Evolutionary conservation across 2,888 invertebrate species (phyloP), one percentile per base, ranked within the genome.

Genomic region (Agonopterix heracliana): DNA sequence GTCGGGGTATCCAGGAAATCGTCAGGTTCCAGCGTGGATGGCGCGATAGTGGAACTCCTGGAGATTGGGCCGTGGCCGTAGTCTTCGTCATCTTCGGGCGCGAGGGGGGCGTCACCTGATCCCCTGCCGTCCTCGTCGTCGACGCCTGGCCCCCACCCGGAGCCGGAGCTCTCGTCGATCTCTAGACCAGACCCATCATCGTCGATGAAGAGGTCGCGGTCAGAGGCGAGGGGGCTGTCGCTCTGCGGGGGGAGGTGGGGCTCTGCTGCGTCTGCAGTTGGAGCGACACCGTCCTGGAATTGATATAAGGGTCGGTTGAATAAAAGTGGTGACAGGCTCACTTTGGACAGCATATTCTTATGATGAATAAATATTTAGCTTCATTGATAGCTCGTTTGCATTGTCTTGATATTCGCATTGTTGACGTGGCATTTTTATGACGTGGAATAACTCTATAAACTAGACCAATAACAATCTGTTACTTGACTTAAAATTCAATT

Each of bases 151-250:
- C 87, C 95, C 88, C 92, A 93, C 59, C 96, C 96, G 77, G 95
- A 95, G 67, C 96, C 96, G 72, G 95, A 95, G 72, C 95, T 95
- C 80, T 92, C 78, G 74, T 90, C 92, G 89, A 94, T 91, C 74
- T 95, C 95, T 89, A 94, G 91, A 74, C 95, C 95, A 68, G 93
- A 90, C 67, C 90, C 91, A 69, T 93, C 94, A 81, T 94, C 94
- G 85, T 94, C 94, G 74, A 94, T 91, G 84, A 93, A 94, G 65
- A 93, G 90, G 73, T 94, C 93, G 73, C 89, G 90, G 66, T 88
- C 86, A 47, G 78, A 67, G 51, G 80, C 73, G 46, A 85, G 74
- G 50, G 84, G 83, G 59, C 85, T 89, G 70, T 86, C 83, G 74
- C 73, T 78, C 62, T 79, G 82, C 50, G 71, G 60, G 60, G 71